Conservation (phyloP, 1,140 invertebrate genomes). For the Halesus radiatus region DNA sequence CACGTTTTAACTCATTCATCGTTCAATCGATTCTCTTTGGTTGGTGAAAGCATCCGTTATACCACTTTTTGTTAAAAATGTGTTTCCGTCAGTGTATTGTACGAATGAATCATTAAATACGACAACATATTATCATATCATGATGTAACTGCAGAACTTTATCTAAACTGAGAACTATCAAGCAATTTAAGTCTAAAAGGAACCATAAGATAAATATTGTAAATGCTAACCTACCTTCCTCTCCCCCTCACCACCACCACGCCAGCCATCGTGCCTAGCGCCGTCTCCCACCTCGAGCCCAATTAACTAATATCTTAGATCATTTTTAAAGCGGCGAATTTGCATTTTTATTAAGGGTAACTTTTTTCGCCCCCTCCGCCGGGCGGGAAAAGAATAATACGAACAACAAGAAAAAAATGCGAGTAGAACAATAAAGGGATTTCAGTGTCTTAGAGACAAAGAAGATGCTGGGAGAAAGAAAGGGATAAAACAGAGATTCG, state of each 20-base stretch:
- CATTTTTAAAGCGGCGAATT: slow-evolving; percentile 59
- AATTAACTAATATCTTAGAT: slow-evolving; percentile 59
- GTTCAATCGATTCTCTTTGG: too few species aligned
- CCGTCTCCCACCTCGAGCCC: slow-evolving; percentile 38
- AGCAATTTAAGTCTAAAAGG: too few species aligned
- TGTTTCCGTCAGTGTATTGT: too few species aligned
- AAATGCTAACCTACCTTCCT: too few species aligned
- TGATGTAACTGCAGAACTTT: too few species aligned
- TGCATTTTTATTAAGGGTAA: slow-evolving; percentile 59
- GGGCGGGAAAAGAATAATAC: slow-evolving; percentile 38
- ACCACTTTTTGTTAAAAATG: too few species aligned
- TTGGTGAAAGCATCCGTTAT: too few species aligned
- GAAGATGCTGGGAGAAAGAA: slow-evolving; percentile 18
- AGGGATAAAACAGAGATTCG: slow-evolving; percentile 29
- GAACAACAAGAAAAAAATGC: slow-evolving; percentile 50
- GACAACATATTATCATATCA: too few species aligned
- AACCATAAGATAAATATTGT: too few species aligned
- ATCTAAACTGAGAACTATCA: too few species aligned
- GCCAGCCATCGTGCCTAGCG: background rate
- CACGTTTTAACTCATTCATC: too few species aligned
- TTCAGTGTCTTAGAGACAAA: slow-evolving; percentile 47
- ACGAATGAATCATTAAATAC: too few species aligned
- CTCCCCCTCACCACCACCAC: slow-evolving; percentile 24
- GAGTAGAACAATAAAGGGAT: slow-evolving; percentile 54
- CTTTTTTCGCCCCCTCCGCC: slow-evolving; percentile 41